Evolutionary conservation across 2,113 vertebrate genomes (phyloP).

Genomic region (Podiceps cristatus): DNA sequence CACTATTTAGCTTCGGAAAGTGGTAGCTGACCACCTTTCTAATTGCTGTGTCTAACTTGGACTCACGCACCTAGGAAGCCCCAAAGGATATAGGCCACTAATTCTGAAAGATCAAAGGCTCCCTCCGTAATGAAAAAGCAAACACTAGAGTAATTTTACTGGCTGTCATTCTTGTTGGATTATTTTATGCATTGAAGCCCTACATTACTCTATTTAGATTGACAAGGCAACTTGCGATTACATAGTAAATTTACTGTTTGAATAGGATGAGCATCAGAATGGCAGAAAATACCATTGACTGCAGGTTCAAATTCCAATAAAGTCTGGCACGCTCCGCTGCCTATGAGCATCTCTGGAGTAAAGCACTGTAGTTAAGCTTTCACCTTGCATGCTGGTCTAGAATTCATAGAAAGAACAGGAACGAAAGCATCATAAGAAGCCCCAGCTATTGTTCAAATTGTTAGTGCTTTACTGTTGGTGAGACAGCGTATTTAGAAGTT

Average conservation of each 20-base stretch:
- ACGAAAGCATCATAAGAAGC: slow-evolving; percentile 6
- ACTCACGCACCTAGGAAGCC: neutral
- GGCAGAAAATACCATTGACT: slow-evolving; percentile 31
- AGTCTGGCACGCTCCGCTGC: slow-evolving; percentile 25
- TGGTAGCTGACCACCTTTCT: neutral
- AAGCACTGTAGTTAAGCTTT: slow-evolving; percentile 50
- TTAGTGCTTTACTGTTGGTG: neutral
- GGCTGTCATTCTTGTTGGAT: slow-evolving; percentile 40
- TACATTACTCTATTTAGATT: slow-evolving; percentile 49
- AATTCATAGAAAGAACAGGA: slow-evolving; percentile 15
- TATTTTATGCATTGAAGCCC: slow-evolving; percentile 27
- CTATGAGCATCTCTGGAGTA: slow-evolving; percentile 32
- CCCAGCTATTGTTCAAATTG: neutral
- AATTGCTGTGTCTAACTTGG: neutral
- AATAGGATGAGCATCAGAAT: slow-evolving; percentile 28
- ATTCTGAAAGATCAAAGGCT: slow-evolving; percentile 41
- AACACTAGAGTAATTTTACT: slow-evolving; percentile 36
- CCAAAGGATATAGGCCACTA: neutral
- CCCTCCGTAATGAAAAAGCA: slow-evolving; percentile 29
- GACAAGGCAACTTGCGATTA: slow-evolving; percentile 66
- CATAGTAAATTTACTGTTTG: slow-evolving; percentile 69
- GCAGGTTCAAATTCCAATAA: slow-evolving; percentile 55
- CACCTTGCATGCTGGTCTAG: neutral
- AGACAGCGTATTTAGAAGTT: neutral
- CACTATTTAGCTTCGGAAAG: neutral